Evolutionary conservation across 2,797 vertebrate species (phyloP), one percentile per base, ranked within the genome.

Genomic region (Lacerta viridis): DNA sequence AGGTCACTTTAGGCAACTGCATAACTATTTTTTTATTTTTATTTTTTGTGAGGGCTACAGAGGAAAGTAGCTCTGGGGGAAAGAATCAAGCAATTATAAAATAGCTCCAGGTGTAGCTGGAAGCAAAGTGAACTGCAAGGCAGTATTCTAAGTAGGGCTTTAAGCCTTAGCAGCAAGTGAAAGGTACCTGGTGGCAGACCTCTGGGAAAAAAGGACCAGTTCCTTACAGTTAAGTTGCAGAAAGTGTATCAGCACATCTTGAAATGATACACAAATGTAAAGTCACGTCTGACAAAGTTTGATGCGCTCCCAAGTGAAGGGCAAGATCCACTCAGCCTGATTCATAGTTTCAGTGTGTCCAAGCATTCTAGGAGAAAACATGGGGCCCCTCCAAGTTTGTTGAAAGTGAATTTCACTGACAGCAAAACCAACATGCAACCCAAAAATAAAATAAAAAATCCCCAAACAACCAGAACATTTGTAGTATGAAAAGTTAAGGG

Each of bases 1-100:
- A 88, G 27, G 69, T 75, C 17, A 91, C 94, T 88, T 55, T 85
- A 90, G 90, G 82, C 93, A 88, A 93, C 61, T 41, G 43, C 43
- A 20, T 84, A 82, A 50, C 13, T 50, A 50, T 50, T 13, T 50
- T 50, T 61, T 80, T 74, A 41, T n/a, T n/a, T n/a, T n/a, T n/a
- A n/a, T n/a, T n/a, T n/a, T n/a, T n/a, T 41, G 43, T 78, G 43
- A 50, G 43, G 46, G 4, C 76, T 78, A n/a, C 27, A 81, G 27
- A 91, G 46, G 80, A 86, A 80, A n/a, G 85, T 0, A 1, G 61
- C 33, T 68, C 0, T 7, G 83, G 64, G 59, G 80, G 33, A 83
- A 10, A 4, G 13, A 88, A 15, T 84, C 75, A 92, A 75, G 84
- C 89, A 94, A 46, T 25, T 85, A 86, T 1, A 91, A 87, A 90